Evolutionary conservation across 2,888 invertebrate genomes (phyloP), one percentile per base, ranked within the genome.

Genomic region (Agonopterix alstromeriana): DNA sequence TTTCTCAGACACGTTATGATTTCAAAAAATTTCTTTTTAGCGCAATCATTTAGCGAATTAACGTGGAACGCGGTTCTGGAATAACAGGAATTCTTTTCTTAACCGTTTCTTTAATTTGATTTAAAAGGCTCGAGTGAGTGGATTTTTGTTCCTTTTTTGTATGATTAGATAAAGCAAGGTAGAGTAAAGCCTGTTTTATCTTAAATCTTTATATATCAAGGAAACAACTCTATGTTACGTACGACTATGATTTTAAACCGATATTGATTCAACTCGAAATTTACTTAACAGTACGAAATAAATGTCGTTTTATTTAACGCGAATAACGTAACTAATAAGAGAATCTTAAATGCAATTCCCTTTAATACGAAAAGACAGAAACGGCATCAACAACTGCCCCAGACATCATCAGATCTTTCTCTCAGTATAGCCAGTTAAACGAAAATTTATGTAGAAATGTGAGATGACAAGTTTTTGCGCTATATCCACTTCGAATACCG

Each of bases 391-490:
- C 2, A 17, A 17, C 38, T 11, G 44, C 9, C 10, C 38, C 38
- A 27, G 36, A 36, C 9, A n/a, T 36, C 36, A 36, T 36, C 36
- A 9, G 36, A 36, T 38, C 38, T n/a, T 10, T 10, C 38, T n/a
- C 27, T 7, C 9, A n/a, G 10, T 38, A n/a, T 38, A n/a, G 38
- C 10, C n/a, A n/a, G 38, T 38, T 38, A 38, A 38, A n/a, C n/a
- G 10, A 38, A 38, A n/a, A 38, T 38, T 77, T 79, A 77, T 77
- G 77, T 74, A 75, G 70, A 79, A 77, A 79, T 76, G 73, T 63
- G 67, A 78, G 70, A 66, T 65, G 60, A 65, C 67, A 57, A 73
- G 66, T 82, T 83, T 38, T 38, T 38, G n/a, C 38, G 38, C 38
- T 81, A n/a, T n/a, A 38, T 38, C 38, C 38, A 38, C 10, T 5